Percentiles rank a stretch among this genome's conserved stretches.
Conservation (phyloP, 2,113 vertebrate genomes). For the Phocoena sinus region DNA sequence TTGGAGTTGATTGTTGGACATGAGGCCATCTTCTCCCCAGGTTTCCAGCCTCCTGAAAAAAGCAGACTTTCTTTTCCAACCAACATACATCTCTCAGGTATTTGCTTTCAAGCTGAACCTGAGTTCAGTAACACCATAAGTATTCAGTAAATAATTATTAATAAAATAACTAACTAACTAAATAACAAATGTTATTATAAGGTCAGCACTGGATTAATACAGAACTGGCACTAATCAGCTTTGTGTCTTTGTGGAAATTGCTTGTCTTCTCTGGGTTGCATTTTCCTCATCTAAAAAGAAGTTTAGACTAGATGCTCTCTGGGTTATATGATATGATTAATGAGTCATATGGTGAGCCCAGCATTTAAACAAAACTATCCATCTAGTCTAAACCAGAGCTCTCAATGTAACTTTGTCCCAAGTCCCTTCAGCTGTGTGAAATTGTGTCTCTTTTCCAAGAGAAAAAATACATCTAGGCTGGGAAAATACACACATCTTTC, state of each 20-base stretch:
- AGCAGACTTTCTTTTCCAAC: not conserved
- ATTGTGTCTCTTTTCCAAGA: not conserved
- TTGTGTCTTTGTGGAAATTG: not conserved
- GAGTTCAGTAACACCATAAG: not conserved
- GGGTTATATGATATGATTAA: not conserved
- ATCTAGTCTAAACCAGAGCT: not conserved
- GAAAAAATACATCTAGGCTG: not conserved
- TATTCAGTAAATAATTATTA: not conserved
- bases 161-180: not conserved
- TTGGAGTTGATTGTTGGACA: not conserved
- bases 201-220: not conserved
- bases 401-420: not conserved
- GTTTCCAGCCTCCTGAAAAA: not conserved
- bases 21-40: not conserved
- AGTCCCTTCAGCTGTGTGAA: not conserved
- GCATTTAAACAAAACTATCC: slow-evolving; percentile 19
- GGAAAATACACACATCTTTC: not conserved
- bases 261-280: not conserved
- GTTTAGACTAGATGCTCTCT: not conserved
- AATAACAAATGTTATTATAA: not conserved
- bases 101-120: not conserved
- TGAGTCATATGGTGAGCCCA: not conserved
- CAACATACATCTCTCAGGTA: not conserved
- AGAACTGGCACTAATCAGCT: not conserved
- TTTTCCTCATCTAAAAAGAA: not conserved